Evolutionary conservation across 2,113 vertebrate species (phyloP).

Genomic region (Perognathus longimembris): DNA sequence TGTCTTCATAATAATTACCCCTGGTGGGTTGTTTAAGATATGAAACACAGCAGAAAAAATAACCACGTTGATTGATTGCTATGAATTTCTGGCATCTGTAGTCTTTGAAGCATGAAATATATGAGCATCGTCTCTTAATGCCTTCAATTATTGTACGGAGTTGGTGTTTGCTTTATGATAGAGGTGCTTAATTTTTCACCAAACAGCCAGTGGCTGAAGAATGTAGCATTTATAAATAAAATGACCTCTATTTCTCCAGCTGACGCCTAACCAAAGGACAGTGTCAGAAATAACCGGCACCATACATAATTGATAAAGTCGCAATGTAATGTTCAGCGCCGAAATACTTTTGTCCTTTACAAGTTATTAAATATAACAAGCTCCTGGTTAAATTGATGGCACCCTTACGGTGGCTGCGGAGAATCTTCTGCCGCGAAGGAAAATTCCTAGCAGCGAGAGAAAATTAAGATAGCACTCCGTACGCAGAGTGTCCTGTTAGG

Average conservation of each 20-base stretch:
- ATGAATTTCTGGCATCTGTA: slow-evolving; percentile 80
- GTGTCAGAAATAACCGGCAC: slow-evolving; percentile 64
- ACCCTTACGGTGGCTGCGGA: slow-evolving; percentile 60
- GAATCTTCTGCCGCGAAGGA: slow-evolving; percentile 53
- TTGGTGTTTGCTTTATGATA: slow-evolving; percentile 76
- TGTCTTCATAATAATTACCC: slow-evolving; percentile 74
- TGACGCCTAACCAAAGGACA: slow-evolving; percentile 65
- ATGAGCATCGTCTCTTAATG: slow-evolving; percentile 81
- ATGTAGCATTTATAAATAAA: slow-evolving; percentile 78
- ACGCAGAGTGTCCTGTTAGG: background rate
- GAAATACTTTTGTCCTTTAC: slow-evolving; percentile 80
- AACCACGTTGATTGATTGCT: slow-evolving; percentile 82
- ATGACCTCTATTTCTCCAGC: slow-evolving; percentile 71
- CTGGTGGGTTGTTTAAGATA: slow-evolving; percentile 67
- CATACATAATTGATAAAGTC: slow-evolving; percentile 62
- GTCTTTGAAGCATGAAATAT: slow-evolving; percentile 83
- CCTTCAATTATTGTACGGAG: slow-evolving; percentile 79
- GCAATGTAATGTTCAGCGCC: slow-evolving; percentile 75
- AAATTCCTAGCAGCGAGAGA: background rate
- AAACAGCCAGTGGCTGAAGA: slow-evolving; percentile 76
- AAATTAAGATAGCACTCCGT: background rate
- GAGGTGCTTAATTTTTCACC: slow-evolving; percentile 80
- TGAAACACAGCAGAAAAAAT: slow-evolving; percentile 66
- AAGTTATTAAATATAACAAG: slow-evolving; percentile 79
- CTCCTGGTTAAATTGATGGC: slow-evolving; percentile 72